phyloP scores from a whole-genome alignment of 2,113 vertebrate species.

The Prolemur simus region DNA sequence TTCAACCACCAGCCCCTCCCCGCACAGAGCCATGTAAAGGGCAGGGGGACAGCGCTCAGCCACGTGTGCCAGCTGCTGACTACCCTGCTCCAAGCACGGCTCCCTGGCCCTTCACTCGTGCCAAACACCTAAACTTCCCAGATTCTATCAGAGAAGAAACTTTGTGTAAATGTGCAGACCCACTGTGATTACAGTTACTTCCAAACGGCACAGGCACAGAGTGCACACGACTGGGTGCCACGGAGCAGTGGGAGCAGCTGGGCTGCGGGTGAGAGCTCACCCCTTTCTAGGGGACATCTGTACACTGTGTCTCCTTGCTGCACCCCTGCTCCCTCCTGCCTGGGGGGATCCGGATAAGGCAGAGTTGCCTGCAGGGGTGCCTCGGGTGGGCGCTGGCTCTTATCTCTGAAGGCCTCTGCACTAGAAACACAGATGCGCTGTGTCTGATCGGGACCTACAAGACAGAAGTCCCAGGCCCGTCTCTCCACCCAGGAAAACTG shows the following conservation, averaged over 20 bases:
- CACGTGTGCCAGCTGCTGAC: not conserved
- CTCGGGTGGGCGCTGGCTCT: slow-evolving; percentile 43
- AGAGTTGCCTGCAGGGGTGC: slow-evolving; percentile 46
- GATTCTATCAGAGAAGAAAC: not conserved
- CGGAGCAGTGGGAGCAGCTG: not conserved
- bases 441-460: not conserved
- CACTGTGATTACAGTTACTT: not conserved
- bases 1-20: not conserved
- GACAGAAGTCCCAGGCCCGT: not conserved
- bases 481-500: not conserved
- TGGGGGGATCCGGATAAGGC: slow-evolving; percentile 68
- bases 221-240: not conserved
- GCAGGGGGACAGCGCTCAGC: not conserved
- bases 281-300: not conserved
- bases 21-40: not conserved
- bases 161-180: not conserved
- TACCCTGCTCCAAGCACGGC: not conserved
- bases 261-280: not conserved
- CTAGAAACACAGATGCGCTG: not conserved
- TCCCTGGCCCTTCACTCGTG: not conserved
- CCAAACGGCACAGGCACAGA: not conserved
- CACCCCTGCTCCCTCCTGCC: slow-evolving; percentile 62
- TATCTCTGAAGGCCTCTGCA: slow-evolving; percentile 54
- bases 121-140: not conserved
- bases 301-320: not conserved